These are phyloP conservation scores for Trisateles emortualis DNA, from an alignment of 2,888 invertebrate genomes.

Conservation along the genomic window DNA sequence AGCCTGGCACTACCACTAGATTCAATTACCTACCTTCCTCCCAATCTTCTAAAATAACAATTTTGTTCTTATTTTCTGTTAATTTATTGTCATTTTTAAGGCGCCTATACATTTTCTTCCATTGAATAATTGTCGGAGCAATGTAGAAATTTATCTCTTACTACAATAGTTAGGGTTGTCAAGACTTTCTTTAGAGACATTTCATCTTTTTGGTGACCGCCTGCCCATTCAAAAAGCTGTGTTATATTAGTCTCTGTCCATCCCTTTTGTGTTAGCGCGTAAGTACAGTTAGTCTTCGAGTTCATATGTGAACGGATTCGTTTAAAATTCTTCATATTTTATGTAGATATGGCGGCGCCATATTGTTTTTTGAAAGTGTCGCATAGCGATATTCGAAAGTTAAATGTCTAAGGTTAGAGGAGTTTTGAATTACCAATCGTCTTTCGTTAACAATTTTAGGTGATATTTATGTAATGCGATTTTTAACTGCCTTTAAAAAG, in stretches of 20 bases:
- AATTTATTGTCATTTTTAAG: too few relatives aligned
- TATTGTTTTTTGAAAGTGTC: slow-evolving; percentile 7
- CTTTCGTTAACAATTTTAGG: too few relatives aligned
- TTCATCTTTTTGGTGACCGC: slow-evolving; percentile 30
- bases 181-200: slow-evolving; percentile 37
- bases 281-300: slow-evolving; percentile 42
- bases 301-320: slow-evolving; percentile 30
- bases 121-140: background rate
- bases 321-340: slow-evolving; percentile 33
- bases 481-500: too few relatives aligned
- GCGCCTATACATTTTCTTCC: too few relatives aligned
- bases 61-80: too few relatives aligned
- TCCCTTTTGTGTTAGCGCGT: slow-evolving; percentile 44
- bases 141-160: slow-evolving; percentile 12
- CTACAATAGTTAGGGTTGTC: slow-evolving; percentile 36
- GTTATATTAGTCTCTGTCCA: slow-evolving; percentile 49
- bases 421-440: too few relatives aligned
- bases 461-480: too few relatives aligned
- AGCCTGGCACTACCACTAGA: too few relatives aligned
- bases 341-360: slow-evolving; percentile 19
- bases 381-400: slow-evolving; percentile 4
- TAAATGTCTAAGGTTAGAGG: background rate
- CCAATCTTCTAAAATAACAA: too few relatives aligned
- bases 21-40: too few relatives aligned
- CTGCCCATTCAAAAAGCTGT: slow-evolving; percentile 29